Percentiles rank a stretch among this genome's conserved stretches.
These are phyloP conservation scores for Mus spicilegus DNA, from an alignment of 2,113 vertebrate species.

Conservation along the genomic window DNA sequence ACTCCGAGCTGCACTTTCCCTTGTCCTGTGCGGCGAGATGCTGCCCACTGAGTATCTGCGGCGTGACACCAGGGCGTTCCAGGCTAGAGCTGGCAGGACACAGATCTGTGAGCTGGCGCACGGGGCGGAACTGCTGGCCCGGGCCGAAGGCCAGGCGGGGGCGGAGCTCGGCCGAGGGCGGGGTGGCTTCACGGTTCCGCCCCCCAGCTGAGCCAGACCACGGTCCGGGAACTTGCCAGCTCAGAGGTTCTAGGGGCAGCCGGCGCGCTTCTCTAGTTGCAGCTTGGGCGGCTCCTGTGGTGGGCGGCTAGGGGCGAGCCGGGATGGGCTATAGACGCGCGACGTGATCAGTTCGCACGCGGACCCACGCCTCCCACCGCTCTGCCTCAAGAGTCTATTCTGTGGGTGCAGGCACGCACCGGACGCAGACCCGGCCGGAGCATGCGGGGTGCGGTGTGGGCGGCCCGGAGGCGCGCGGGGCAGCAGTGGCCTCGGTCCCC, in stretches of 20 bases:
- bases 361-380: not conserved
- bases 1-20: not conserved
- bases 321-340: conserved; percentile 72
- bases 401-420: not conserved
- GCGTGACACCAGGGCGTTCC: not conserved
- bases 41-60: not conserved
- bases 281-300: not conserved
- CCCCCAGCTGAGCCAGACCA: conserved; percentile 60
- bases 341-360: conserved; percentile 47
- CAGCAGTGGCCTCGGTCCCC: conserved; percentile 57
- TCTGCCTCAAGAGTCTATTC: conserved; percentile 37
- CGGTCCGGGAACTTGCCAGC: not conserved
- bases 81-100: too few species aligned
- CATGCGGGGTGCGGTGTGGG: conserved; percentile 77
- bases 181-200: not conserved
- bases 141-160: not conserved
- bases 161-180: conserved; percentile 12
- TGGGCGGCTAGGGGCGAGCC: not conserved
- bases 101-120: not conserved
- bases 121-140: not conserved
- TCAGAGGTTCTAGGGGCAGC: conserved; percentile 43
- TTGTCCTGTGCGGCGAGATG: too few species aligned
- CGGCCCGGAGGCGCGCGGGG: conserved; percentile 38
- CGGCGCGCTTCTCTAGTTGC: not conserved
- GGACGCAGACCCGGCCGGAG: conserved; percentile 64